Conservation (phyloP, 2,113 vertebrate genomes). For the Eublepharis macularius region DNA sequence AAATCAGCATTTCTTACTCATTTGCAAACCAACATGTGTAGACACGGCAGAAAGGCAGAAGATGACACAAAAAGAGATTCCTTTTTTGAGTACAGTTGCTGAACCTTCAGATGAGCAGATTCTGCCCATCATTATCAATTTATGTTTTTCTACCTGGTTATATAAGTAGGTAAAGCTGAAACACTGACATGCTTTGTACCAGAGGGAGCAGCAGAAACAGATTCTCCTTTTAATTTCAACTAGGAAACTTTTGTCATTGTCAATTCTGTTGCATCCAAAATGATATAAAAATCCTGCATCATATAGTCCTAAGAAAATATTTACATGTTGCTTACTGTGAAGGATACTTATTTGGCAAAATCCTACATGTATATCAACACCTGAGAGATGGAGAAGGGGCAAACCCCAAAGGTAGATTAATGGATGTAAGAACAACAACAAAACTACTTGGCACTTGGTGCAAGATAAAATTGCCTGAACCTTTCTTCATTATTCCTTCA, state of each 20-base stretch:
- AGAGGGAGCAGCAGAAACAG: not conserved
- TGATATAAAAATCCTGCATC: not conserved
- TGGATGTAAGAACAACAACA: not conserved
- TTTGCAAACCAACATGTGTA: not conserved
- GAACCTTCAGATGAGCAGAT: not conserved
- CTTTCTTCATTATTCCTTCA: not conserved
- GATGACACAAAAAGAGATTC: not conserved
- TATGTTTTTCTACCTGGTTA: constrained; percentile 38
- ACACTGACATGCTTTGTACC: not conserved
- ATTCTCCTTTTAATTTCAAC: not conserved
- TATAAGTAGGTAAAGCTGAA: constrained; percentile 32
- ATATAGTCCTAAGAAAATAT: not conserved
- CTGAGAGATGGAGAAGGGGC: not conserved
- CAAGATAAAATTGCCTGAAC: constrained; percentile 13
- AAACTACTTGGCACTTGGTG: constrained; percentile 16
- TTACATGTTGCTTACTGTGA: not conserved
- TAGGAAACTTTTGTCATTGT: constrained; percentile 33
- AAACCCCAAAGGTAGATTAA: constrained; percentile 2
- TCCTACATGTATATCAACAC: not conserved
- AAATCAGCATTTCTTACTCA: not conserved
- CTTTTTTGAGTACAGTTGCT: constrained; percentile 14
- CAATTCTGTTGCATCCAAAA: constrained; percentile 7
- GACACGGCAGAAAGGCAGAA: not conserved
- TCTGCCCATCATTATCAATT: constrained; percentile 35
- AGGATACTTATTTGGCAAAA: not conserved